Conservation (phyloP, 2,797 vertebrate genomes). For the Octomys mimax region DNA sequence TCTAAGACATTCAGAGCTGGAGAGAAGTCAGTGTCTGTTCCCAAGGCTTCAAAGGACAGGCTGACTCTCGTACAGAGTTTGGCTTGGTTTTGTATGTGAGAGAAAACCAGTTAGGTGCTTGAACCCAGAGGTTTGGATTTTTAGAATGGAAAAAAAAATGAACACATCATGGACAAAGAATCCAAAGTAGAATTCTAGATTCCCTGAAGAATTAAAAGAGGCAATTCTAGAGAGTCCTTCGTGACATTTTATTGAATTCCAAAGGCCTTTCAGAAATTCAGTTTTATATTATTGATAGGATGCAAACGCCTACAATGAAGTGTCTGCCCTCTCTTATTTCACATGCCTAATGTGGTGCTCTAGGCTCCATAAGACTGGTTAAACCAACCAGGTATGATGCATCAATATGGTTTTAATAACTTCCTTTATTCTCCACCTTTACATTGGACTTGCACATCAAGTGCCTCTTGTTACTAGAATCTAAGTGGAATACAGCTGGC, state of each 20-base stretch:
- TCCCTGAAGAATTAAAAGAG: neutral
- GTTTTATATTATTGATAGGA: no score
- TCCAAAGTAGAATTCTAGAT: neutral
- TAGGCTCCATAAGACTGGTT: neutral
- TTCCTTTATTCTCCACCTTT: neutral
- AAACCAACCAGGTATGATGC: neutral
- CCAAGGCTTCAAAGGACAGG: neutral
- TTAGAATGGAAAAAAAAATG: neutral
- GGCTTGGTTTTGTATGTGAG: neutral
- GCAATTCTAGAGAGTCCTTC: neutral
- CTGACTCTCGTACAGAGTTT: neutral
- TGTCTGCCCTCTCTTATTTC: no score
- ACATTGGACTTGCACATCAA: neutral
- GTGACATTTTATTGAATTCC: neutral
- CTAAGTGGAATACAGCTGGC: neutral
- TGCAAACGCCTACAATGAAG: neutral
- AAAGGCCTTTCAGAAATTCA: neutral
- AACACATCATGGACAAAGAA: neutral
- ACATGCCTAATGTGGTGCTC: neutral
- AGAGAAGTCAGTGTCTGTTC: neutral
- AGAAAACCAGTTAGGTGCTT: neutral
- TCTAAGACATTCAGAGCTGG: neutral
- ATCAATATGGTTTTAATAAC: neutral
- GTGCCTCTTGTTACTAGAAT: conserved; percentile 17
- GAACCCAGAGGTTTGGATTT: neutral